Conservation (phyloP, 2,113 vertebrate genomes). For the Tetrax tetrax region DNA sequence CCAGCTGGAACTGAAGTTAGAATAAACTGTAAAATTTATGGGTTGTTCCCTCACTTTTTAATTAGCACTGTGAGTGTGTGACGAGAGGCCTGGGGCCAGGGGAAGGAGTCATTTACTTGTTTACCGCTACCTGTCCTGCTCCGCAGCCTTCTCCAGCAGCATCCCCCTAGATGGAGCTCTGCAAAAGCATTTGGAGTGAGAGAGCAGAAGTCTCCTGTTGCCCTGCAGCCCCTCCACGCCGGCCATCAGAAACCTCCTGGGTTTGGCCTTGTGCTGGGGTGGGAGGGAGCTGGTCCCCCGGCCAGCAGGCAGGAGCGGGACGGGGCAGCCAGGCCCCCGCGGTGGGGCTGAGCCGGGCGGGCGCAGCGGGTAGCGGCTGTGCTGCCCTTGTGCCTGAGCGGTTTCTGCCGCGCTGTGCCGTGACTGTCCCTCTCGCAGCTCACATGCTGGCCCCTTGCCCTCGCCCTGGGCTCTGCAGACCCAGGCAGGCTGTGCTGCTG, state of each 20-base stretch:
- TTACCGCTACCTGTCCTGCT: background rate
- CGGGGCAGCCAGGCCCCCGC: background rate
- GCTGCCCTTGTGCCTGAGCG: background rate
- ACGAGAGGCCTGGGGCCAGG: background rate
- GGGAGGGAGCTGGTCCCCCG: background rate
- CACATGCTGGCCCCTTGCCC: background rate
- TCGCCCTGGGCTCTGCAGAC: background rate
- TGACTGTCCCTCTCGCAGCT: background rate
- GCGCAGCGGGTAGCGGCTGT: background rate
- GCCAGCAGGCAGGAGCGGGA: background rate
- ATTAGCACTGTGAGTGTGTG: background rate
- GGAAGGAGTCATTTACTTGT: slow-evolving; percentile 18
- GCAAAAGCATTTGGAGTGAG: slow-evolving; percentile 45
- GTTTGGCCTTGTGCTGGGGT: background rate
- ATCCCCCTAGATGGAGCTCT: slow-evolving; percentile 68
- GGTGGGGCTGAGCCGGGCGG: too few relatives aligned
- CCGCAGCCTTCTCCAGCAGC: background rate
- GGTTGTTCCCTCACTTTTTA: slow-evolving; percentile 46
- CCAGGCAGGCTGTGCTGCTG: background rate
- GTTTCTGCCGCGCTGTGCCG: background rate
- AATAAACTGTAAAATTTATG: slow-evolving; percentile 71
- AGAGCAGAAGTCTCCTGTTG: background rate
- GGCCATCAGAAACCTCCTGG: background rate
- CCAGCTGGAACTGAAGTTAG: slow-evolving; percentile 58
- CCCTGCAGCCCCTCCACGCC: background rate